phyloP scores from a whole-genome alignment of 2,797 vertebrate genomes.

The Acomys russatus region DNA sequence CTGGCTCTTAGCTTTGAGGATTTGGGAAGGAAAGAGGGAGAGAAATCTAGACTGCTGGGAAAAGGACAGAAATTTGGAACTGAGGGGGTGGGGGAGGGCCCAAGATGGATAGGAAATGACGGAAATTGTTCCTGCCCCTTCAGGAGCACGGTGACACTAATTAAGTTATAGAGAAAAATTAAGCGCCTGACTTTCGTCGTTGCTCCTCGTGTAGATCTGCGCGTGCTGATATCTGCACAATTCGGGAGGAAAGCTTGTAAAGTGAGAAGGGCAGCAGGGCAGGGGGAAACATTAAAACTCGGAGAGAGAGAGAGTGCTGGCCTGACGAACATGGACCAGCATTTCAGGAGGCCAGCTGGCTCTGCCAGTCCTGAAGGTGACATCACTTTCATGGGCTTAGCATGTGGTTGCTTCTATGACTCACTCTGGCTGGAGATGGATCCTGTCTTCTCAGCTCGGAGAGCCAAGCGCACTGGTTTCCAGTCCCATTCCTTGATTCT shows the following conservation, averaged over 20 bases:
- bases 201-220: background rate
- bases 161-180: constrained; percentile 30
- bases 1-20: background rate
- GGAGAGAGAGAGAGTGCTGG: background rate
- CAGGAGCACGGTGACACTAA: background rate
- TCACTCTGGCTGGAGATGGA: constrained; percentile 1
- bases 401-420: background rate
- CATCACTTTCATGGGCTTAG: background rate
- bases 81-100: too few species aligned
- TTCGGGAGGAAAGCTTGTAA: background rate
- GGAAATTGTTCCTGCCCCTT: background rate
- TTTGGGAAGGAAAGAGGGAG: background rate
- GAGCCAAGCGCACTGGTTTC: constrained; percentile 47
- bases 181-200: background rate
- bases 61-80: too few species aligned
- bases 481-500: constrained; percentile 9
- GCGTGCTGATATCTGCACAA: background rate
- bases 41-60: background rate
- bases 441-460: constrained; percentile 35
- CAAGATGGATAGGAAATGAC: background rate
- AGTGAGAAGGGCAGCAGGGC: background rate
- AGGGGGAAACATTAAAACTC: constrained; percentile 5
- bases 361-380: background rate
- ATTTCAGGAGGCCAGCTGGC: background rate
- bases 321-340: background rate